Percentiles rank a stretch among this genome's conserved stretches.
Conservation (phyloP, 1,140 invertebrate species). For the Zaprionus africanus region DNA sequence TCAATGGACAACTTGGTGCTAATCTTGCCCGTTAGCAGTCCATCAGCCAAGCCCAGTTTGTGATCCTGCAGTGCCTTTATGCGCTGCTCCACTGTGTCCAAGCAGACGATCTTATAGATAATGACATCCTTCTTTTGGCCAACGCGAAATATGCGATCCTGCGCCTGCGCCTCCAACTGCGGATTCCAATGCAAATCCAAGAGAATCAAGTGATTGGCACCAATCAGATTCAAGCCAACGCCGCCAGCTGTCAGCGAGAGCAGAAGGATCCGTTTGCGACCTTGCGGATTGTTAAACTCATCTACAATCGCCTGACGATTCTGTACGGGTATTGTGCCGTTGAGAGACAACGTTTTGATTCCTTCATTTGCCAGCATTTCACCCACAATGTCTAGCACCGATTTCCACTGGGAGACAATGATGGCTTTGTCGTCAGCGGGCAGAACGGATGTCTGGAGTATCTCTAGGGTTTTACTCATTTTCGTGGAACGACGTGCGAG, state of each 20-base stretch:
- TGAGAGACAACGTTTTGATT: constrained; percentile 87
- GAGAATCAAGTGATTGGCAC: constrained; percentile 95
- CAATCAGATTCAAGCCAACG: constrained; percentile 95
- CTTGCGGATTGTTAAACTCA: constrained; percentile 88
- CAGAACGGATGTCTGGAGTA: constrained; percentile 86
- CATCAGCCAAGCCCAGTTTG: constrained; percentile 92
- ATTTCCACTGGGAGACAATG: constrained; percentile 95
- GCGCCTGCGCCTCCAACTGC: constrained; percentile 95
- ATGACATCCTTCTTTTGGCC: constrained; percentile 93
- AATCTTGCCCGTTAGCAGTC: constrained; percentile 88
- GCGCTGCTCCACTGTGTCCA: constrained; percentile 93
- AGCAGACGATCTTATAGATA: constrained; percentile 94
- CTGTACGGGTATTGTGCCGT: constrained; percentile 88
- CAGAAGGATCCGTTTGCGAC: constrained; percentile 88
- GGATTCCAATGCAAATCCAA: constrained; percentile 98
- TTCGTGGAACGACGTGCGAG: constrained; percentile 87
- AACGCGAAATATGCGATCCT: constrained; percentile 95
- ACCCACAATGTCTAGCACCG: constrained; percentile 89
- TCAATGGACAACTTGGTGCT: constrained; percentile 90
- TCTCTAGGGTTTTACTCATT: constrained; percentile 87
- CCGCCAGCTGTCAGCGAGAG: constrained; percentile 95
- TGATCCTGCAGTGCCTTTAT: constrained; percentile 91
- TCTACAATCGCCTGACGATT: constrained; percentile 88
- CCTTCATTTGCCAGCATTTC: constrained; percentile 86
- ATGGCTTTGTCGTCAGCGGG: constrained; percentile 89